These are phyloP conservation scores for Rotaria macrura DNA, from an alignment of 2,888 invertebrate species.

Conservation along the genomic window DNA sequence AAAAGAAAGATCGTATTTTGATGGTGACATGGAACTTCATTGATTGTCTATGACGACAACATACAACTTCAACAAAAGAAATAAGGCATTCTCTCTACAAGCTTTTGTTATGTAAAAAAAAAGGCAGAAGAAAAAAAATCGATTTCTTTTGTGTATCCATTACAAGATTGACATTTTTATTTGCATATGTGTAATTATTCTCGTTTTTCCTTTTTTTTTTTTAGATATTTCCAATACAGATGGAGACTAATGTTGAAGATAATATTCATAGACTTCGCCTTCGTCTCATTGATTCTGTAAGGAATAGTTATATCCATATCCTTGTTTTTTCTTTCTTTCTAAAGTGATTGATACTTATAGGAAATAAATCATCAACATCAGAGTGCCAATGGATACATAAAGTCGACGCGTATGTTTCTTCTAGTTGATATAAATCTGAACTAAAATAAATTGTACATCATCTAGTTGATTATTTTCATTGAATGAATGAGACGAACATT, in stretches of 20 bases:
- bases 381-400: not conserved
- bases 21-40: not conserved
- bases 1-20: not conserved
- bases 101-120: not conserved
- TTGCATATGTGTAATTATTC: not conserved
- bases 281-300: conserved; percentile 17
- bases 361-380: not conserved
- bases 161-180: not conserved
- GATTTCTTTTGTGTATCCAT: not conserved
- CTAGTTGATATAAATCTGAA: not conserved
- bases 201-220: too few species aligned
- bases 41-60: too few species aligned
- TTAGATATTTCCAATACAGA: not conserved
- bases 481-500: too few species aligned
- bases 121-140: not conserved
- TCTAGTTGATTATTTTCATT: too few species aligned
- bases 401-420: not conserved
- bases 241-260: conserved; percentile 16
- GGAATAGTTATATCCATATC: not conserved
- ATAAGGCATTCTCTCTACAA: not conserved
- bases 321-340: not conserved
- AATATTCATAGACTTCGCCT: conserved; percentile 11
- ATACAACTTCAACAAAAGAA: not conserved
- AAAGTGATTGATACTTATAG: not conserved
- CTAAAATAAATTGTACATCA: not conserved